phyloP scores from a whole-genome alignment of 2,797 vertebrate species.

The Mormyrus proboscirostris region DNA sequence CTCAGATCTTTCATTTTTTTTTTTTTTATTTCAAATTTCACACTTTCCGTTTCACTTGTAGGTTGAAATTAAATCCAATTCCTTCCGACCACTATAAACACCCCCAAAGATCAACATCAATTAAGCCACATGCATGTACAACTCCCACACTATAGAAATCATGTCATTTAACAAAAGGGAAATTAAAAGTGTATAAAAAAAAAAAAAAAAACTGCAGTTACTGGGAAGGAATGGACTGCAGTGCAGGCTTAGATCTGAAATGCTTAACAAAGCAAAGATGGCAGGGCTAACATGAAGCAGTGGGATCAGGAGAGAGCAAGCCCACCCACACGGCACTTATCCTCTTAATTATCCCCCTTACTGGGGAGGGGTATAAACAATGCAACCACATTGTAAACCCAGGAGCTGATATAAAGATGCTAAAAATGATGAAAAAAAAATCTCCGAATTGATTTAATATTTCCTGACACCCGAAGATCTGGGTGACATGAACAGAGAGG shows the following conservation, averaged over 20 bases:
- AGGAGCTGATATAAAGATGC: neutral
- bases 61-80: neutral
- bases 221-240: neutral
- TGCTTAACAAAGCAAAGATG: neutral
- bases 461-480: neutral
- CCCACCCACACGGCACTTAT: neutral
- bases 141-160: slow-evolving; percentile 9
- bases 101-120: slow-evolving; percentile 3
- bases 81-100: neutral
- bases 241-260: neutral
- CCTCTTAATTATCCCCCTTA: neutral
- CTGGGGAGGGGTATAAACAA: neutral
- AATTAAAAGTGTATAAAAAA: slow-evolving; percentile 7
- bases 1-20: neutral
- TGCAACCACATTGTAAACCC: neutral
- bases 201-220: neutral
- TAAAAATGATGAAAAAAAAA: neutral
- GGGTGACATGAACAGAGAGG: slow-evolving; percentile 21
- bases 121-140: slow-evolving; percentile 17
- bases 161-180: slow-evolving; percentile 10
- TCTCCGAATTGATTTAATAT: neutral
- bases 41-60: neutral
- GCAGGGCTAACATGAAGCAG: neutral
- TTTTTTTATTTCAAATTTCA: slow-evolving; percentile 18
- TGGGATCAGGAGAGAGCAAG: neutral